phyloP scores from a whole-genome alignment of 1,140 invertebrate genomes.

The Trichonephila clavipes region DNA sequence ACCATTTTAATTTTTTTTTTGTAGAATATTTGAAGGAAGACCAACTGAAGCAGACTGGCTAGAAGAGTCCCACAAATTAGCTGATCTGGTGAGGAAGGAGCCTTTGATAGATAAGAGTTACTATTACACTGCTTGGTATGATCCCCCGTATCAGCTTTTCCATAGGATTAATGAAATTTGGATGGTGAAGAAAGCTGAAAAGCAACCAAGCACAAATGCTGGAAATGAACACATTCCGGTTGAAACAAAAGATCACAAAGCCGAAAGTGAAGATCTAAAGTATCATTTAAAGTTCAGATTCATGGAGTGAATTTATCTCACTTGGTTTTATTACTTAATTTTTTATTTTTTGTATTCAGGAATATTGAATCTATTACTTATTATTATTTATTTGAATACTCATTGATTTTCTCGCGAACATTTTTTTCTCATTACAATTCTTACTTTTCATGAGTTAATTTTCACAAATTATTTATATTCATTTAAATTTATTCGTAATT shows the following conservation, averaged over 20 bases:
- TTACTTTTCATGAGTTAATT: too few relatives aligned
- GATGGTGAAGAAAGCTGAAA: conserved; percentile 72
- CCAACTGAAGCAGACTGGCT: conserved; percentile 75
- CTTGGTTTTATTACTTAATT: too few relatives aligned
- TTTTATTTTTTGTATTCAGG: too few relatives aligned
- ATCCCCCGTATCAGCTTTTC: conserved; percentile 75
- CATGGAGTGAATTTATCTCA: too few relatives aligned
- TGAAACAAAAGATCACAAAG: conserved; percentile 25
- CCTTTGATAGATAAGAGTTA: conserved; percentile 67
- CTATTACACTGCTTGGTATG: conserved; percentile 75
- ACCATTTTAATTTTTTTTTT: not conserved
- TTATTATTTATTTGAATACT: too few relatives aligned
- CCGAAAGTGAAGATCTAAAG: not conserved
- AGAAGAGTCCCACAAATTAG: conserved; percentile 71
- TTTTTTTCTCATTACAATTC: too few relatives aligned
- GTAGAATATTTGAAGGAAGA: conserved; percentile 71
- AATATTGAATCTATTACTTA: too few relatives aligned
- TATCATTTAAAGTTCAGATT: not conserved
- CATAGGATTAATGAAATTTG: conserved; percentile 74
- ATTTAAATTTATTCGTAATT: too few relatives aligned
- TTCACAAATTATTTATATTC: too few relatives aligned
- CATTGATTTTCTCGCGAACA: too few relatives aligned
- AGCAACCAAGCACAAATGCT: not conserved
- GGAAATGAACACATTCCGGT: not conserved
- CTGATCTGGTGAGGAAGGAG: conserved; percentile 65